These are phyloP conservation scores for Syngnathus acus DNA, from an alignment of 2,797 vertebrate genomes.

Conservation along the genomic window DNA sequence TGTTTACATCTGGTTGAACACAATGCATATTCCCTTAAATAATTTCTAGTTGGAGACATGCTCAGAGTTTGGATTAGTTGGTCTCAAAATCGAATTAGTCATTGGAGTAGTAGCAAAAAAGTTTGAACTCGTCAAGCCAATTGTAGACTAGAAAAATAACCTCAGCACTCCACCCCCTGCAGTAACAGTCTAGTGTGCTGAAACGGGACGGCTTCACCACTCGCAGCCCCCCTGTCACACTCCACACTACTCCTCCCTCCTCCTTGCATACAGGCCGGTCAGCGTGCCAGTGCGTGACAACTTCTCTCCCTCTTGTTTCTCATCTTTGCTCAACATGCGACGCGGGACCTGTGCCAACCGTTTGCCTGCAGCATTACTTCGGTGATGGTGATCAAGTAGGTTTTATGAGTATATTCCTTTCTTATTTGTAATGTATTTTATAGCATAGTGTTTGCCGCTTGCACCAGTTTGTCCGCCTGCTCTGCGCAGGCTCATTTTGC, in stretches of 20 bases:
- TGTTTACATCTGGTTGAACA: background rate
- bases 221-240: constrained; percentile 6
- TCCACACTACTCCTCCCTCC: constrained; percentile 20
- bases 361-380: constrained; percentile 13
- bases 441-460: constrained; percentile 8
- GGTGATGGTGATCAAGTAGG: constrained; percentile 49
- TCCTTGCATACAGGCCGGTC: constrained; percentile 44
- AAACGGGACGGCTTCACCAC: constrained; percentile 45
- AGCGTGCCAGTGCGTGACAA: constrained; percentile 23
- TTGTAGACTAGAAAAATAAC: background rate
- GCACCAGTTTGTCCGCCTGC: background rate
- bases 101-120: background rate
- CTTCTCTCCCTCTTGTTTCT: constrained; percentile 43
- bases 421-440: constrained; percentile 5
- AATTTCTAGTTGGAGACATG: background rate
- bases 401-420: background rate
- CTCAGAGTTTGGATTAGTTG: background rate
- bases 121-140: background rate
- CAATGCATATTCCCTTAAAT: background rate
- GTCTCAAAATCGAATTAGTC: background rate
- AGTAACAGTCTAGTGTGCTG: constrained; percentile 54
- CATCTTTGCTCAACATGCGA: constrained; percentile 31
- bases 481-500: background rate
- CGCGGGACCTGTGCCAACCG: constrained; percentile 19
- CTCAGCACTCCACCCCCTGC: background rate